A percentile compares a stretch with the other conserved stretches of the same genome.
Conservation (phyloP, 2,888 invertebrate species). For the Chrysolina oricalcia region DNA sequence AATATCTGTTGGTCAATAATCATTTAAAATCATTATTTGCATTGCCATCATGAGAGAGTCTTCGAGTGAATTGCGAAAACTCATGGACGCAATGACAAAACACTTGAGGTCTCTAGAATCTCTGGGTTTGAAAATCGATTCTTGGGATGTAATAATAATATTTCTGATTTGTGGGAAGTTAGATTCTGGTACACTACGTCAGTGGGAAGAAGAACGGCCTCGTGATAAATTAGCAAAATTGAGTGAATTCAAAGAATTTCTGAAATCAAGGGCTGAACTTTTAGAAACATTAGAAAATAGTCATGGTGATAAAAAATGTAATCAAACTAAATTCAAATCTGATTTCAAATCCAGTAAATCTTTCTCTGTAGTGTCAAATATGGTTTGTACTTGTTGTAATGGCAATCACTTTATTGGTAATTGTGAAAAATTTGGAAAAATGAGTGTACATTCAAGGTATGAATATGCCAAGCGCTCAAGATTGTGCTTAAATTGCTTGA, state of each 20-base stretch:
- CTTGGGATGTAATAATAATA: constrained; percentile 48
- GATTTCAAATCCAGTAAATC: too few species aligned
- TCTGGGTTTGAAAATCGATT: constrained; percentile 41
- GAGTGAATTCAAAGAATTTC: constrained; percentile 27
- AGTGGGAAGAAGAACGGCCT: constrained; percentile 37
- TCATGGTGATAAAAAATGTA: too few species aligned
- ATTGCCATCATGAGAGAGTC: constrained; percentile 34
- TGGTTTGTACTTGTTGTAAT: constrained; percentile 6
- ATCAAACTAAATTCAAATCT: too few species aligned
- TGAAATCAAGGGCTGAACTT: constrained; percentile 21
- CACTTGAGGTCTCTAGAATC: constrained; percentile 43
- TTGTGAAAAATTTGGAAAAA: constrained; percentile 26
- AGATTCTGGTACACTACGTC: constrained; percentile 10
- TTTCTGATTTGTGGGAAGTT: constrained; percentile 40
- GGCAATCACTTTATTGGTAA: constrained; percentile 15
- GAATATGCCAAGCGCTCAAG: background rate
- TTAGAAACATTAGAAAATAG: constrained; percentile 30
- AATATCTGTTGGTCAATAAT: constrained; percentile 39
- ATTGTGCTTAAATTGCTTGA: constrained; percentile 24
- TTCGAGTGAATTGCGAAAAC: constrained; percentile 25
- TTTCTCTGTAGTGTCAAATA: too few species aligned
- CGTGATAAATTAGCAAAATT: constrained; percentile 13
- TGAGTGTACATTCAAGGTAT: constrained; percentile 20
- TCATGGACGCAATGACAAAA: constrained; percentile 40
- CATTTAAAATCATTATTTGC: constrained; percentile 46